Conservation (phyloP, 2,113 vertebrate species). For the Cranoglanis bouderius region DNA sequence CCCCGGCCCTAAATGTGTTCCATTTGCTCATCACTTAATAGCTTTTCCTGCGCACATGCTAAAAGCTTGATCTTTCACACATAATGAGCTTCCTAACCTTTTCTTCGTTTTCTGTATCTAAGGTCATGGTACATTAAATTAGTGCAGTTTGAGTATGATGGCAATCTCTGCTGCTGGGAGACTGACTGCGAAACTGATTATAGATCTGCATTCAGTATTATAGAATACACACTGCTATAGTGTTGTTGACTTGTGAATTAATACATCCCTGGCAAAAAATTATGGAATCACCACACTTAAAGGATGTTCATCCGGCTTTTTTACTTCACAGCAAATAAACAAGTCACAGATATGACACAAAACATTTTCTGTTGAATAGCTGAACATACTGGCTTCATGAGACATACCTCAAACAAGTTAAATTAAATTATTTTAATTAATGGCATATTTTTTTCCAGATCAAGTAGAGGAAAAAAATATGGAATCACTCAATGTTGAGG, state of each 20-base stretch:
- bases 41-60: slow-evolving; percentile 42
- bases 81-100: slow-evolving; percentile 60
- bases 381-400: too few relatives aligned
- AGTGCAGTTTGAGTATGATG: slow-evolving; percentile 43
- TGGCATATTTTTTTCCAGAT: too few relatives aligned
- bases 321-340: too few relatives aligned
- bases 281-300: too few relatives aligned
- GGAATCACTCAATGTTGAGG: too few relatives aligned
- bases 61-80: slow-evolving; percentile 53
- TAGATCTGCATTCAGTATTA: neutral
- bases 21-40: slow-evolving; percentile 57
- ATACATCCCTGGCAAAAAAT: too few relatives aligned
- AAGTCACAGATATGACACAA: too few relatives aligned
- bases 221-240: neutral
- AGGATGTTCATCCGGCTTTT: too few relatives aligned
- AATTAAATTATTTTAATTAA: too few relatives aligned
- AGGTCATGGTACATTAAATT: slow-evolving; percentile 51
- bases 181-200: slow-evolving; percentile 20
- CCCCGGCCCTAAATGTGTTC: slow-evolving; percentile 45
- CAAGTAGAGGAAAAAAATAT: too few relatives aligned
- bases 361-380: too few relatives aligned
- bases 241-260: neutral
- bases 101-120: slow-evolving; percentile 44
- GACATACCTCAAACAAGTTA: too few relatives aligned
- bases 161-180: slow-evolving; percentile 4